These are phyloP conservation scores for Apaloderma vittatum DNA, from an alignment of 2,113 vertebrate species.

Conservation along the genomic window DNA sequence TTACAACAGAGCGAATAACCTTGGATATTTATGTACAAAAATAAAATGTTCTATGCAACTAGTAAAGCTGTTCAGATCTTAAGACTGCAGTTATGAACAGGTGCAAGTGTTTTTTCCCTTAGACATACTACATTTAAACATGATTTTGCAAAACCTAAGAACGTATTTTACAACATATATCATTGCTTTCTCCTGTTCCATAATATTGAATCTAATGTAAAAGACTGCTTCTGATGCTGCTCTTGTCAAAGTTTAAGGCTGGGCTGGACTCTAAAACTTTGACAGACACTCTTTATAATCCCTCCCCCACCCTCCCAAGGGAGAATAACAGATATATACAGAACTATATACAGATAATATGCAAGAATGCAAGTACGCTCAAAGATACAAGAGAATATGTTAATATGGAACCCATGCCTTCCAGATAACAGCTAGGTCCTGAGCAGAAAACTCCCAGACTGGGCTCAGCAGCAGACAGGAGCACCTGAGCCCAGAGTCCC, in stretches of 20 bases:
- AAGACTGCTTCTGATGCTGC: not conserved
- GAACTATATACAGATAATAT: no score
- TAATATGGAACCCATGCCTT: no score
- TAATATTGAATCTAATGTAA: not conserved
- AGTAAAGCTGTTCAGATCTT: not conserved
- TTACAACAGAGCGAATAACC: not conserved
- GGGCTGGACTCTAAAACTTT: no score
- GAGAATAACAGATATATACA: no score
- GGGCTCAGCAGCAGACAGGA: no score
- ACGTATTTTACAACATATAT: not conserved
- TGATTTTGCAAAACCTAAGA: not conserved
- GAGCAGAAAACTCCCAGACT: no score
- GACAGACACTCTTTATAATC: no score
- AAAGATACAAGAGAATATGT: no score
- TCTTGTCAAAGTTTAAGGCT: not conserved
- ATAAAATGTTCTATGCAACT: not conserved
- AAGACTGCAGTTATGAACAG: not conserved
- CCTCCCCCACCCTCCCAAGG: no score
- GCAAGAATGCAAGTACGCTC: no score
- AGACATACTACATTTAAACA: not conserved
- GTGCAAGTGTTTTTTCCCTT: not conserved
- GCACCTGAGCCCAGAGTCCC: no score
- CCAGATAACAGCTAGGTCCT: no score
- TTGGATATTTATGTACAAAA: not conserved
- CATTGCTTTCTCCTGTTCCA: not conserved